Conservation (phyloP, 2,888 invertebrate genomes). For the Ephialtes manifestator region DNA sequence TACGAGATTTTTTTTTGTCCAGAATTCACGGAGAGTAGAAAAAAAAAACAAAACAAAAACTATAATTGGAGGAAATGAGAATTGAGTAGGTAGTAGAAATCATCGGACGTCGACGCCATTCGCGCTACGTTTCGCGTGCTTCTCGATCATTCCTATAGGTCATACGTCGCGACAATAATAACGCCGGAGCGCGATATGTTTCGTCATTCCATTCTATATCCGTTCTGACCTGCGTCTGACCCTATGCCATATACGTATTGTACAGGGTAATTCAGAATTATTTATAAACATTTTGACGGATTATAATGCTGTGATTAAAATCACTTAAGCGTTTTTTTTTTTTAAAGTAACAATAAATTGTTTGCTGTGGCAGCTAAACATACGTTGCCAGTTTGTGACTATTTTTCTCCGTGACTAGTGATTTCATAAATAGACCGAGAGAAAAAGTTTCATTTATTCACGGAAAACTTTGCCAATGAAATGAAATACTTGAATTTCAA, state of each 20-base stretch:
- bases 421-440: no score
- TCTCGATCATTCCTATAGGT: conserved; percentile 14
- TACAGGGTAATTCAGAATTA: background rate
- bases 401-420: no score
- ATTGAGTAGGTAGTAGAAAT: conserved; percentile 12
- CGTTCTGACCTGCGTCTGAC: conserved; percentile 49
- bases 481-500: no score
- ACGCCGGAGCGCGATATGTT: conserved; percentile 22
- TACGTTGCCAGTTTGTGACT: no score
- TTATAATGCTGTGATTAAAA: background rate
- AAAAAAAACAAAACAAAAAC: no score
- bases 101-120: background rate
- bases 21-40: background rate
- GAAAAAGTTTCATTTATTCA: no score
- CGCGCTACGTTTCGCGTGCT: conserved; percentile 10
- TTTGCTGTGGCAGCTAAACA: no score
- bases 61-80: conserved; percentile 25
- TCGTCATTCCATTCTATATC: conserved; percentile 55
- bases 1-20: conserved; percentile 32
- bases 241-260: conserved; percentile 19
- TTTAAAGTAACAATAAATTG: no score
- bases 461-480: no score
- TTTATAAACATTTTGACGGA: background rate
- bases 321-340: no score
- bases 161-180: conserved; percentile 17